Base-by-base conservation (phyloP, 2,888 invertebrate genomes). In the Allophyes oxyacanthae region DNA sequence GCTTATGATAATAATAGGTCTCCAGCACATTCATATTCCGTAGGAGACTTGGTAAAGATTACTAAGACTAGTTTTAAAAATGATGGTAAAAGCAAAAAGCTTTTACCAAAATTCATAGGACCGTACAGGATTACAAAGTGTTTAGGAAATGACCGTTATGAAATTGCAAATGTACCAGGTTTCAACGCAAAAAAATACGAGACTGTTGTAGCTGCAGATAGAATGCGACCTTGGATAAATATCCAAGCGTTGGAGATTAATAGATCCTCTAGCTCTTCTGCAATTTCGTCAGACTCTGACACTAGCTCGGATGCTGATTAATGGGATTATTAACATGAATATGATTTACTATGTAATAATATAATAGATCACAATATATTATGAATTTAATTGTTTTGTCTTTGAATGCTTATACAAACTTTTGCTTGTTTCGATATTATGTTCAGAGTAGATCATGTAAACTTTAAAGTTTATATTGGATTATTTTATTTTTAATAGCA, bases 141-240 rank as follows among this genome's bases (percentile, higher is more conserved):
- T 11, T 13, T 51, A 6, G 42, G 36, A 0, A 56, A 56, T 26
- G 49, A 56, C 20, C n/a, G 56, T 1, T 56, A 50, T 26, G 40
- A 15, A 33, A 50, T 50, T 11, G 5, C 38, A 0, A 28, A 56
- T 11, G 11, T 50, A 1, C 56, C 44, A 0, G 50, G 56, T 6
- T 56, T 56, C 30, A 20, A 20, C 20, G 20, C 2, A 20, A 4
- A 20, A 40, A 11, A 2, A 49, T 38, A 14, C 7, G 11, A 54
- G 13, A 48, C 13, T 10, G 54, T 48, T 5, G 30, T 54, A 6
- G 28, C 54, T 0, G 42, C 37, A 1, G 54, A 54, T n/a, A 15
- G 54, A 7, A 42, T 54, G 1, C 20, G 54, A 11, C 54, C 48
- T 2, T 48, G 54, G 48, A 48, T 54, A 11, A 20, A 25, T 32